Base-by-base conservation (phyloP, 2,113 vertebrate species). In the Raja brachyura region DNA sequence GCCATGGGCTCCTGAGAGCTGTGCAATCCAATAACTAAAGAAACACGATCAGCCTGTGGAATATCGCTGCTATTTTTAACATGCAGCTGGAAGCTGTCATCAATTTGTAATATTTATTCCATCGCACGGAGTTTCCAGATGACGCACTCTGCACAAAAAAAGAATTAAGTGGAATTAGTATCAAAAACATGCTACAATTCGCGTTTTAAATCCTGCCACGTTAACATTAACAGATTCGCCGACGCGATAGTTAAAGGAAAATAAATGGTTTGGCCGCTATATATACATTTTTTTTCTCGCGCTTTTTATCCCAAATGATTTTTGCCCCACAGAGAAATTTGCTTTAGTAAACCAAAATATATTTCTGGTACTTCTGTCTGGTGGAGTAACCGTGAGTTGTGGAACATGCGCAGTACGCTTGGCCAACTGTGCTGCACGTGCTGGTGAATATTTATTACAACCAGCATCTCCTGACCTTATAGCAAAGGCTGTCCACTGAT, bases 371-470 rank as follows among this genome's bases (percentile, higher is more conserved):
- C 61, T 90, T 90, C 85, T 63, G 56, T 88, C 63, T 90, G 86
- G 86, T 61, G 63, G 85, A 90, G 31, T 68, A 28, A 59, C 28
- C 11, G 83, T 31, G 54, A 54, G 59, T 28, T 59, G 83, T 31
- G 6, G 86, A 66, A 59, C 10, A 90, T 90, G 86, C 86, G 86
- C 86, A 90, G 86, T 90, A n/a, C 22, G 48, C 33, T 54, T 63
- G 33, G 70, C 77, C 68, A 78, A 61, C 33, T 48, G 78, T 54
- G 61, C 33, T 95, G 95, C 96, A 96, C 95, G 95, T 96, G 95
- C 94, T 96, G 94, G 96, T 97, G 96, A 97, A 97, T 98, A 98
- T 97, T 96, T 96, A 98, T 97, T 86, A 96, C 63, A 93, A 94
- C 94, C 95, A 94, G 96, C 94, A 93, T 94, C 94, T 90, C 31